Base-by-base conservation (phyloP, 2,888 invertebrate genomes). In the Tineola bisselliella region DNA sequence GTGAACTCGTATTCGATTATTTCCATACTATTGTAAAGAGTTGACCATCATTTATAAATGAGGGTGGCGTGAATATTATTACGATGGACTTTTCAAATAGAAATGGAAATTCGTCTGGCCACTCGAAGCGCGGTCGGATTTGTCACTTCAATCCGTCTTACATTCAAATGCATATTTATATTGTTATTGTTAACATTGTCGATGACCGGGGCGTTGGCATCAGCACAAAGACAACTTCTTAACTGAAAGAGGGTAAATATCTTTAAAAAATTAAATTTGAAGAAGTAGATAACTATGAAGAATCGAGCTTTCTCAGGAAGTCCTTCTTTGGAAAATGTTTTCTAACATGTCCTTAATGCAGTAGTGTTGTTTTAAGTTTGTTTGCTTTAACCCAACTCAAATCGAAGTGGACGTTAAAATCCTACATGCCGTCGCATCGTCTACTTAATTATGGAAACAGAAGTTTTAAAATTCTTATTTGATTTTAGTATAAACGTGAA, bases 41-140 rank as follows among this genome's bases (percentile, higher is more conserved):
- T 64, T 67, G 48, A 48, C 48, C 15, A 48, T 15, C 6, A 66
- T 69, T 70, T 69, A 75, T 77, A 75, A 76, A 81, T 79, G 77
- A 76, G 73, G 15, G 64, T 62, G 66, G 69, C 72, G 71, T 72
- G 68, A 72, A 76, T 77, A 65, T 77, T 74, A 78, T 75, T 77
- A 74, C 65, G 48, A 25, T 25, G 30, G 70, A 73, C 15, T 15
- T 48, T 17, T 48, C 48, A 10, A 48, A 48, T 43, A 71, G 70
- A 15, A 48, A 48, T 48, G 48, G 13, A 15, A 15, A 43, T 71
- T 67, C 69, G 67, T 72, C 72, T 66, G 61, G 52, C 66, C 75
- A 76, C 83, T 83, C 72, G 70, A 79, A 65, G 71, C 75, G 76
- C 69, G 81, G 81, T 78, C 64, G 75, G 76, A 84, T 84, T 84